Base-by-base conservation (phyloP, 1,140 invertebrate genomes). In the Scaptomyza montana region DNA sequence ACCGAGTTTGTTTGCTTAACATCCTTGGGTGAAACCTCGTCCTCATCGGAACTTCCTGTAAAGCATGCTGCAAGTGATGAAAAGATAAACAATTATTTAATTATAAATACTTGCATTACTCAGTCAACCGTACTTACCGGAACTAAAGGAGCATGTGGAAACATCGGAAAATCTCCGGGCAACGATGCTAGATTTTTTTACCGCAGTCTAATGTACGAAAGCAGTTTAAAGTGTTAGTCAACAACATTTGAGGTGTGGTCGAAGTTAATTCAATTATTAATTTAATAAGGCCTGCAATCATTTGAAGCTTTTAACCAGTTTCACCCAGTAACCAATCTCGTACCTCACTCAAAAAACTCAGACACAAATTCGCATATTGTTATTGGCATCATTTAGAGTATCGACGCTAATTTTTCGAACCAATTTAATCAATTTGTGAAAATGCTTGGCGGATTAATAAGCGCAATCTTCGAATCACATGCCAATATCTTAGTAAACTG, bases 61-160 rank as follows among this genome's bases (percentile, higher is more conserved):
- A 97, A 98, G 66, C 96, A 97, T 45, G 96, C 96, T 87, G 30
- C 9, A 12, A 16, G 16, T 16, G 16, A 16, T 1, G 16, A 16
- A 16, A n/a, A 9, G 92, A 25, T 25, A 25, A 25, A 25, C 21
- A 25, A 25, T 25, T 3, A 25, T 25, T 25, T 25, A 25, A 4
- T 25, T 25, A 1, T 4, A 25, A 8, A 4, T 0, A 5, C 16
- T 30, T 16, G 9, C n/a, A n/a, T 41, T 5, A 0, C 1, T 19
- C n/a, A 43, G 4, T 19, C 0, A 36, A 1, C 6, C 16, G 10
- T 39, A 65, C 68, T 90, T 94, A 96, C 96, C 96, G 69, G 97
- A 98, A 91, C 97, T 98, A 92, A 98, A 98, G 12, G 97, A 98
- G 91, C 98, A 97, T 19, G 97, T 98, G 43, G 97, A 98, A 9